Conservation (phyloP, 2,113 vertebrate genomes). For the Ictidomys tridecemlineatus region DNA sequence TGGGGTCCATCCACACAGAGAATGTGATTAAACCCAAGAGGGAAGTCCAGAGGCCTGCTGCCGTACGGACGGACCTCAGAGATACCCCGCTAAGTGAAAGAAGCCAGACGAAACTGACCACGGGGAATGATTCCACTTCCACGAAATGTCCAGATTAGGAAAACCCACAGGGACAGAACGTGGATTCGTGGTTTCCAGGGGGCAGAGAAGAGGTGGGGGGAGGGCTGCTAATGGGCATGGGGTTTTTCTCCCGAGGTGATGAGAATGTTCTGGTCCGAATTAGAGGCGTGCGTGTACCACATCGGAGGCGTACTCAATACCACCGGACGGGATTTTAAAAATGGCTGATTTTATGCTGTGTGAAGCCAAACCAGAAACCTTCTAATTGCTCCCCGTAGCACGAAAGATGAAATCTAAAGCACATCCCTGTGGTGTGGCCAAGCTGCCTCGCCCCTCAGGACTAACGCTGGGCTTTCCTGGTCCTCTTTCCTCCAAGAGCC, state of each 20-base stretch:
- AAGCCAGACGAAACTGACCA: background rate
- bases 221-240: background rate
- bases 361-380: background rate
- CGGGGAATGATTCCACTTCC: background rate
- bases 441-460: background rate
- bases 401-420: background rate
- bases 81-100: background rate
- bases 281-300: too few relatives aligned
- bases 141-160: background rate
- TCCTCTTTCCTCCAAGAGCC: background rate
- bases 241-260: background rate
- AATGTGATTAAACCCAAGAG: too few relatives aligned
- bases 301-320: background rate
- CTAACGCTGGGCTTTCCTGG: background rate
- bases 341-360: background rate
- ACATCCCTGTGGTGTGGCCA: too few relatives aligned
- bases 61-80: background rate
- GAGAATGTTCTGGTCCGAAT: background rate
- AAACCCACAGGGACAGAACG: background rate
- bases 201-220: too few relatives aligned
- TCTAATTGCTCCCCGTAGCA: background rate
- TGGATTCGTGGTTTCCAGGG: background rate
- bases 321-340: background rate
- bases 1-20: background rate
- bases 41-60: too few relatives aligned